Base-by-base conservation (phyloP, 2,113 vertebrate genomes). In the Propithecus coquereli region DNA sequence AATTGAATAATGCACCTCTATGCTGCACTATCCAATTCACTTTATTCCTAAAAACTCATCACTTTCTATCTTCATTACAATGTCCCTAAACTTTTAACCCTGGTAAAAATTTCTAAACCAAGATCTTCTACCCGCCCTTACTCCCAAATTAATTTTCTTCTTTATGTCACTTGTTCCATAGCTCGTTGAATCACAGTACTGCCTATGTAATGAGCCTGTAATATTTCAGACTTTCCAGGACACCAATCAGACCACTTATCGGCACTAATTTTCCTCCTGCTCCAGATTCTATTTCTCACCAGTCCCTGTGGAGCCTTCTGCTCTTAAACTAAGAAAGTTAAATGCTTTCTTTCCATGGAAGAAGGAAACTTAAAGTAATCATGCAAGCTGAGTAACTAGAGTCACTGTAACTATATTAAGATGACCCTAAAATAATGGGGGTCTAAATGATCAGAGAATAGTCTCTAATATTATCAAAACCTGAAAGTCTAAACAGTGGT, bases 181-280 rank as follows among this genome's bases (percentile, higher is more conserved):
- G 90, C 63, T 97, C 40, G 6, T 73, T 45, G 95, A 95, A 80
- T 79, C 50, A 37, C 32, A n/a, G 70, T 71, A 16, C 74, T 89
- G 91, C 85, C 94, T 76, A 59, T 76, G 30, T 83, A 95, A 95
- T 85, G 80, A 98, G 45, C 57, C 92, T 91, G 84, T 95, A 94
- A 95, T 95, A 91, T 97, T 97, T 97, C 92, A 95, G 83, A 95
- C 85, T 96, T 97, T 96, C 68, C 52, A 87, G 93, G 90, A 94
- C 96, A 97, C 93, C 94, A 80, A 59, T 86, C 92, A 90, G 61
- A 85, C 63, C 63, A 95, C 96, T 94, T 95, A 94, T 83, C 90
- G 97, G 82, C 61, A 79, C 79, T 91, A 87, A 98, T 97, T 93
- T 97, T 83, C 90, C 84, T 98, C 68, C 54, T 97, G 68, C 79